These are phyloP conservation scores for Hirtodrosophila duncani DNA, from an alignment of 2,888 invertebrate species.

Conservation along the genomic window DNA sequence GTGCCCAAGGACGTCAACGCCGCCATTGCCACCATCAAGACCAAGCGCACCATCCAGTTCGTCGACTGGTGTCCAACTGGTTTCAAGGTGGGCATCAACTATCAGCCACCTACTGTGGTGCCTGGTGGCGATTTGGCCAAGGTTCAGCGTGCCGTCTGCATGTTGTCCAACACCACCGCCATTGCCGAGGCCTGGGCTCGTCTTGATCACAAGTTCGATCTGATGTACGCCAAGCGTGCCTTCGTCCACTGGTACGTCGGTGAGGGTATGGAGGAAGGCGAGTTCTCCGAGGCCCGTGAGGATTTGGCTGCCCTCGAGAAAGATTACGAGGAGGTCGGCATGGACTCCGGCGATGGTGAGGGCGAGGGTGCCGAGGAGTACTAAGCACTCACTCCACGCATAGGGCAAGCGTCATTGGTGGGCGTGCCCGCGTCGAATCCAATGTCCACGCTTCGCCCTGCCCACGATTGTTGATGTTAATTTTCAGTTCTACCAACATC, in stretches of 20 bases:
- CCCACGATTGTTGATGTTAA: no score
- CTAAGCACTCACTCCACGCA: slow-evolving; percentile 75
- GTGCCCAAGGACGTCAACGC: slow-evolving; percentile 96
- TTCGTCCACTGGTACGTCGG: slow-evolving; percentile 96
- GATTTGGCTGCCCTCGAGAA: slow-evolving; percentile 89
- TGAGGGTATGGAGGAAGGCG: slow-evolving; percentile 92
- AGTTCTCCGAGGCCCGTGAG: slow-evolving; percentile 92
- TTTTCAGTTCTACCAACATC: no score
- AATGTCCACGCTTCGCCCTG: no score
- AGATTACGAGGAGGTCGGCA: slow-evolving; percentile 88
- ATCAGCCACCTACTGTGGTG: slow-evolving; percentile 93
- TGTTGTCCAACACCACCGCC: slow-evolving; percentile 97
- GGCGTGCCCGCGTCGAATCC: no score
- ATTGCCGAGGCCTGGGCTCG: slow-evolving; percentile 98
- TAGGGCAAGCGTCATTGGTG: no score
- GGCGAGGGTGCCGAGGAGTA: slow-evolving; percentile 87
- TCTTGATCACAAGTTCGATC: slow-evolving; percentile 95
- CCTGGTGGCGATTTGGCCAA: slow-evolving; percentile 95
- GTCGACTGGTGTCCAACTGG: slow-evolving; percentile 93
- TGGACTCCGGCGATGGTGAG: slow-evolving; percentile 85
- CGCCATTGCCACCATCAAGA: slow-evolving; percentile 95
- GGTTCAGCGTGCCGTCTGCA: slow-evolving; percentile 96
- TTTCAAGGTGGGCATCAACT: slow-evolving; percentile 91
- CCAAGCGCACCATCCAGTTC: slow-evolving; percentile 94
- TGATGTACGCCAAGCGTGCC: slow-evolving; percentile 97